Evolutionary conservation across 2,113 vertebrate species (phyloP).

Genomic region (Entomyzon cyanotis): DNA sequence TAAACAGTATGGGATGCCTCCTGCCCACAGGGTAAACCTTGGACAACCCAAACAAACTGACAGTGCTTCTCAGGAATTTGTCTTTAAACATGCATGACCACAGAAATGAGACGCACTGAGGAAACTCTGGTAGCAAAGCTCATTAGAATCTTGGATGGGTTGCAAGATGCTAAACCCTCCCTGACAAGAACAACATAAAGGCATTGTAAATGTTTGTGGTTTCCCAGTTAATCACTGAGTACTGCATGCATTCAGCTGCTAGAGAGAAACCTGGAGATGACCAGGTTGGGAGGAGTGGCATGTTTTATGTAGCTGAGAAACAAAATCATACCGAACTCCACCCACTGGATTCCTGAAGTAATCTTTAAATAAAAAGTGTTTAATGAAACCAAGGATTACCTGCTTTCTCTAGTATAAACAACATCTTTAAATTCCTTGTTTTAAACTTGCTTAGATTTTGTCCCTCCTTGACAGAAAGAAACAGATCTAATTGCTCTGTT

Average conservation of each 20-base stretch:
- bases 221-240: background rate
- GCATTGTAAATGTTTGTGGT: background rate
- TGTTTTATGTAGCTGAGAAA: background rate
- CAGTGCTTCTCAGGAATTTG: background rate
- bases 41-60: conserved; percentile 21
- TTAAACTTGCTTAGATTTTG: background rate
- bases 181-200: conserved; percentile 1
- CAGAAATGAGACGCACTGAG: background rate
- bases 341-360: background rate
- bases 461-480: background rate
- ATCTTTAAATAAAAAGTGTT: background rate
- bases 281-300: background rate
- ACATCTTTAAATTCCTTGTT: background rate
- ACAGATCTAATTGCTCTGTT: background rate
- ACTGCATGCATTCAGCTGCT: background rate
- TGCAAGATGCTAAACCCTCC: conserved; percentile 13
- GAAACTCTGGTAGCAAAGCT: background rate
- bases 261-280: background rate
- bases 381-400: background rate
- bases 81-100: background rate
- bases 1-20: background rate
- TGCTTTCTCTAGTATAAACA: background rate
- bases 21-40: background rate
- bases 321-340: background rate
- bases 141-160: background rate